These are phyloP conservation scores for Eupeodes luniger DNA, from an alignment of 2,888 invertebrate species.

Conservation along the genomic window DNA sequence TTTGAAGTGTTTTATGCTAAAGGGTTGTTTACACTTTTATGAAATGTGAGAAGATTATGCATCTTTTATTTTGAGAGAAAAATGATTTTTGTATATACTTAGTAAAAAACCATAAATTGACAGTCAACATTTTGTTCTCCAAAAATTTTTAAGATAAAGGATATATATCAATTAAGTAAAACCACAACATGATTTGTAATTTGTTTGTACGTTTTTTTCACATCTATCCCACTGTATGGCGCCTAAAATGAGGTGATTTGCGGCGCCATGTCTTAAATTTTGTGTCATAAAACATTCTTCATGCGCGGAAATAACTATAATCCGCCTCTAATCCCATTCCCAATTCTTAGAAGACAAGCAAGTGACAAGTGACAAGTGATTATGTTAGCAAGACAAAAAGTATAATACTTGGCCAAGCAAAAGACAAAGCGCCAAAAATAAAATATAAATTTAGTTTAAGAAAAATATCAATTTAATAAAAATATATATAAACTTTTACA, in stretches of 20 bases:
- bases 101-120: too few species aligned
- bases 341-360: not conserved
- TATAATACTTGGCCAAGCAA: not conserved
- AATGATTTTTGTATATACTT: too few species aligned
- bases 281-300: not conserved
- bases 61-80: too few species aligned
- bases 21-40: too few species aligned
- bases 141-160: too few species aligned
- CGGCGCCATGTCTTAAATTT: not conserved
- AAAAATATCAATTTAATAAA: conserved; percentile 8
- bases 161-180: too few species aligned
- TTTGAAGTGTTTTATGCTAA: too few species aligned
- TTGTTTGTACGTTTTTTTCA: too few species aligned
- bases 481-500: conserved; percentile 10
- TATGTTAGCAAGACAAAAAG: not conserved
- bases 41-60: too few species aligned
- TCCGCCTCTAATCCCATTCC: not conserved
- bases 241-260: not conserved
- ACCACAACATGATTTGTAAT: too few species aligned
- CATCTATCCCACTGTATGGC: not conserved
- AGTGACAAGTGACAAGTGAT: not conserved
- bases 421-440: not conserved
- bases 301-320: not conserved
- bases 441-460: not conserved
- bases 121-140: too few species aligned